Conservation (phyloP, 2,797 vertebrate species). For the Clamator glandarius region DNA sequence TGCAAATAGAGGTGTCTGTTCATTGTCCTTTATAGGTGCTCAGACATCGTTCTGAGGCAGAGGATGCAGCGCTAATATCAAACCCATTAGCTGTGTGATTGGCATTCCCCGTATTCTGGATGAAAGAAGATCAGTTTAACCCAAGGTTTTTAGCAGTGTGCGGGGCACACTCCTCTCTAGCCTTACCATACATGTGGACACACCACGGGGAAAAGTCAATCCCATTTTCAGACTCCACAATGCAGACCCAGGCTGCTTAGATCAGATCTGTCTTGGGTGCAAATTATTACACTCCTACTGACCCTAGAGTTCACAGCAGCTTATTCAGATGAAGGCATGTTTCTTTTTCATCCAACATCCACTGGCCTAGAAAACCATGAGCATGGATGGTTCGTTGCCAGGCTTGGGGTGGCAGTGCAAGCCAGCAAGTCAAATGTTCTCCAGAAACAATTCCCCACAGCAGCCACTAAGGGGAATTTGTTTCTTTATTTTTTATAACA, state of each 20-base stretch:
- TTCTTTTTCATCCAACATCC: background rate
- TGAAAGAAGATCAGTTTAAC: background rate
- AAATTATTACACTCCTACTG: background rate
- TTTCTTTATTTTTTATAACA: background rate
- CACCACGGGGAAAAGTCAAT: background rate
- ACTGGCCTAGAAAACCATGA: background rate
- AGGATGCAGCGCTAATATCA: background rate
- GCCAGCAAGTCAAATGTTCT: background rate
- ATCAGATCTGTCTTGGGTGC: background rate
- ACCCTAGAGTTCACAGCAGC: background rate
- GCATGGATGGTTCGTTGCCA: background rate
- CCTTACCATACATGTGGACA: background rate
- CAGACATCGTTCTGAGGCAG: rapidly evolving
- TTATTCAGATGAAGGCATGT: background rate
- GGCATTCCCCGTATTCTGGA: background rate
- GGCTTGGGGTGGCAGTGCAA: constrained; percentile 9
- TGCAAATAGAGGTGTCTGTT: background rate
- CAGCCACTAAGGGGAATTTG: background rate
- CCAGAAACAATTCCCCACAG: background rate
- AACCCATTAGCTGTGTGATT: background rate
- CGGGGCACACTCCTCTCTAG: background rate
- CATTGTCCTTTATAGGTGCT: background rate
- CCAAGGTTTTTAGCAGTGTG: background rate
- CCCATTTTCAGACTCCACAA: background rate
- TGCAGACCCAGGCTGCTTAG: background rate